phyloP scores from a whole-genome alignment of 2,113 vertebrate species.

The Tachycineta bicolor region DNA sequence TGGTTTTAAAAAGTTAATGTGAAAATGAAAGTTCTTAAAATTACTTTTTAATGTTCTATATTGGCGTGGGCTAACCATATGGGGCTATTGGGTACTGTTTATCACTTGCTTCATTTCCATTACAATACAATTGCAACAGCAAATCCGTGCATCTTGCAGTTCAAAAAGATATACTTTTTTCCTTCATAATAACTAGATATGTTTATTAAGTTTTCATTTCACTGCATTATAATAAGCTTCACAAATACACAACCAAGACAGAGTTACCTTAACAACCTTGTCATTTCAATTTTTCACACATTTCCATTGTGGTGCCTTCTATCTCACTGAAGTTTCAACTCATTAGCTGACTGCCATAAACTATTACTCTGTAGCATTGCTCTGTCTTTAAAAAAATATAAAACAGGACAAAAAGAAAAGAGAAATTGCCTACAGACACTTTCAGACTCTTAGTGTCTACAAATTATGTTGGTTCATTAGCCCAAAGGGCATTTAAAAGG shows the following conservation, averaged over 20 bases:
- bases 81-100: conserved; percentile 14
- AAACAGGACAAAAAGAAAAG: not conserved
- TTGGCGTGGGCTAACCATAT: not conserved
- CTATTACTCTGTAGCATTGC: conserved; percentile 42
- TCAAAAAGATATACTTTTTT: not conserved
- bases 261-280: conserved; percentile 59
- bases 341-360: conserved; percentile 58
- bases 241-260: conserved; percentile 14
- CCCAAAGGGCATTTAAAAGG: not conserved
- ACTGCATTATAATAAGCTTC: conserved; percentile 32
- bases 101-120: conserved; percentile 33
- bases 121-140: not conserved
- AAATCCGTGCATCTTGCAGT: not conserved
- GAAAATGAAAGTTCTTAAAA: conserved; percentile 39
- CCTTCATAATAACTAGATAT: not conserved
- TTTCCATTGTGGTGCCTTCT: conserved; percentile 32
- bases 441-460: not conserved
- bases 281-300: conserved; percentile 64
- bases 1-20: conserved; percentile 42
- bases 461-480: not conserved
- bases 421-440: not conserved
- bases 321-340: conserved; percentile 42
- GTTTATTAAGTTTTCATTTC: conserved; percentile 57
- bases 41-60: conserved; percentile 45
- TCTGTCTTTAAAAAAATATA: not conserved